Evolutionary conservation across 2,888 invertebrate species (phyloP).

Genomic region (Ernsta delagoae): DNA sequence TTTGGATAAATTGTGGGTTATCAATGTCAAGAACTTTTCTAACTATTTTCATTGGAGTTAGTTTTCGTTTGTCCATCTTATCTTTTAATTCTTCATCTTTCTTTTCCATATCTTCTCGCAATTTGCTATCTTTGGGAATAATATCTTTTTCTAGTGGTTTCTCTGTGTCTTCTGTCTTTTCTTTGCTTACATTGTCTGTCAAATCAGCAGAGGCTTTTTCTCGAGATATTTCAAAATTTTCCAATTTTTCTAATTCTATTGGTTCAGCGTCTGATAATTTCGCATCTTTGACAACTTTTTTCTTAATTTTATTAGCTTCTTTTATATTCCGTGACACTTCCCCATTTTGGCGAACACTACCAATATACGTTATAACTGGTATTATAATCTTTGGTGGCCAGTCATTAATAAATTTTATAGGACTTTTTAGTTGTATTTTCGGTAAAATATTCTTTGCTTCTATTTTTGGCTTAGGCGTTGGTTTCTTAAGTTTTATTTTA

Average conservation of each 20-base stretch:
- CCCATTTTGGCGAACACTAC: constrained; percentile 85
- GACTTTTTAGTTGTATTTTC: constrained; percentile 89
- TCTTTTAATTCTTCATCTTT: constrained; percentile 1
- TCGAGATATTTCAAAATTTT: constrained; percentile 51
- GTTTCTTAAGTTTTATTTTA: constrained; percentile 88
- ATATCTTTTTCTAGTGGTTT: not conserved
- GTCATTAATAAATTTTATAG: constrained; percentile 85
- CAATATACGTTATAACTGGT: constrained; percentile 81
- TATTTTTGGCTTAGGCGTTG: constrained; percentile 76
- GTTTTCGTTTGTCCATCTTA: constrained; percentile 49
- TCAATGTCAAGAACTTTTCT: constrained; percentile 86
- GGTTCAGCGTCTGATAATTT: constrained; percentile 79
- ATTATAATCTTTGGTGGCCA: constrained; percentile 86
- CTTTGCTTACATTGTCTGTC: not conserved
- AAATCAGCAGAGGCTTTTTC: not conserved
- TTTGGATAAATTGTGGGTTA: constrained; percentile 87
- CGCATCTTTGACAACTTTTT: constrained; percentile 81
- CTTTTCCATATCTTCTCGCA: constrained; percentile 18
- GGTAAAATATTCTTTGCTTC: constrained; percentile 79
- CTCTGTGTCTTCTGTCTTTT: not conserved
- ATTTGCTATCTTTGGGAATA: constrained; percentile 19
- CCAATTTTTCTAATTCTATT: constrained; percentile 80
- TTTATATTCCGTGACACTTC: constrained; percentile 88
- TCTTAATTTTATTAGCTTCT: constrained; percentile 87
- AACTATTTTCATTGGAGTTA: constrained; percentile 86